Evolutionary conservation across 2,888 invertebrate genomes (phyloP).

Genomic region (Choristoneura rosaceana): DNA sequence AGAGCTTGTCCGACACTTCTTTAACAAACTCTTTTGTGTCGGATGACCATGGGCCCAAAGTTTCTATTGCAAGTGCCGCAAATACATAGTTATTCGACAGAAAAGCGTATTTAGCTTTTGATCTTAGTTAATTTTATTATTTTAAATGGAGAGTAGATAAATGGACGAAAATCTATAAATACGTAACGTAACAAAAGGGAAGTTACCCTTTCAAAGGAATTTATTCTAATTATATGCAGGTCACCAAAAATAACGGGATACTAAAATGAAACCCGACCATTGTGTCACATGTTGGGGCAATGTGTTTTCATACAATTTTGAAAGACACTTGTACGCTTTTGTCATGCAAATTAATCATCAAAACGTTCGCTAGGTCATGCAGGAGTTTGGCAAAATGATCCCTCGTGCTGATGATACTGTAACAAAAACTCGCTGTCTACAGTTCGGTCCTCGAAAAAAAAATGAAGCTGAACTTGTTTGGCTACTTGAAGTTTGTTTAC

Average conservation of each 20-base stretch:
- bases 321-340: constrained; percentile 16
- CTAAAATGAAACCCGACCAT: background rate
- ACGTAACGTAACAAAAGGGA: background rate
- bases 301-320: background rate
- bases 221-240: constrained; percentile 22
- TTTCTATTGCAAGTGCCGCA: too few relatives aligned
- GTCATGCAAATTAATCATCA: constrained; percentile 23
- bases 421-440: too few relatives aligned
- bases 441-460: background rate
- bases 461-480: too few relatives aligned
- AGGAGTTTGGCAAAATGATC: background rate
- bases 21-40: too few relatives aligned
- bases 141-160: too few relatives aligned
- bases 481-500: too few relatives aligned
- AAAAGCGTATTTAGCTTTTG: too few relatives aligned
- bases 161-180: background rate
- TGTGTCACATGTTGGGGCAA: background rate
- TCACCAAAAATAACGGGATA: background rate
- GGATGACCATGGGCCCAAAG: too few relatives aligned
- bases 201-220: background rate
- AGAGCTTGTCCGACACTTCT: too few relatives aligned
- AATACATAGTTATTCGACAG: too few relatives aligned
- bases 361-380: background rate
- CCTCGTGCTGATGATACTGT: background rate
- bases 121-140: too few relatives aligned